Base-by-base conservation (phyloP, 2,797 vertebrate species). In the Hoplostethus atlanticus region DNA sequence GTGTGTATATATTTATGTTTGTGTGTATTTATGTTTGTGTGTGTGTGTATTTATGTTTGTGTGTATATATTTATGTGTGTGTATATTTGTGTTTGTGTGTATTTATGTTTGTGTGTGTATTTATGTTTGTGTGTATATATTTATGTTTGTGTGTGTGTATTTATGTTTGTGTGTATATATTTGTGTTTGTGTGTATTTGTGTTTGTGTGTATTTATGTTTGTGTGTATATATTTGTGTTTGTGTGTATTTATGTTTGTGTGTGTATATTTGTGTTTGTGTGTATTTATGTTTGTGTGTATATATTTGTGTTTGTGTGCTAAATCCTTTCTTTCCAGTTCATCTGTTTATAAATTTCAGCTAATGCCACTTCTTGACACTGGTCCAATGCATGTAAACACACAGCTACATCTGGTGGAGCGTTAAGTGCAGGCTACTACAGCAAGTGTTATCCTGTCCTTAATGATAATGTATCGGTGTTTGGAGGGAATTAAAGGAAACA, bases 401-500 rank as follows among this genome's bases (percentile, higher is more conserved):
- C 65, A 72, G 21, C 21, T 52, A 64, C 63, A 62, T 64, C 44
- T 60, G 51, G 47, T 42, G 4, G 28, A 46, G 42, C 57, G 68
- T 65, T 56, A 34, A 58, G 12, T 58, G 42, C 30, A 28, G 12
- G 58, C 28, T 28, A n/a, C 42, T 62, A 71, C 48, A 3, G 46
- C 12, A 60, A 81, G 56, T 67, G 65, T 68, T 64, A 31, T 40
- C 59, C 47, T 11, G 48, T 64, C 38, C 67, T 80, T 52, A 79
- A 72, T 58, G 64, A 78, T 68, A 64, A 73, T 70, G 54, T 48
- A 70, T 46, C n/a, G 16, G 9, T 13, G 9, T 61, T 4, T 28
- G n/a, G 46, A 48, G 44, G 53, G 46, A 74, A 48, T 72, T 61
- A 63, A 77, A 80, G 58, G 70, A 77, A 82, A 70, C 46, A 47